phyloP scores from a whole-genome alignment of 2,888 invertebrate species.

The Lepeophtheirus nordmannii region DNA sequence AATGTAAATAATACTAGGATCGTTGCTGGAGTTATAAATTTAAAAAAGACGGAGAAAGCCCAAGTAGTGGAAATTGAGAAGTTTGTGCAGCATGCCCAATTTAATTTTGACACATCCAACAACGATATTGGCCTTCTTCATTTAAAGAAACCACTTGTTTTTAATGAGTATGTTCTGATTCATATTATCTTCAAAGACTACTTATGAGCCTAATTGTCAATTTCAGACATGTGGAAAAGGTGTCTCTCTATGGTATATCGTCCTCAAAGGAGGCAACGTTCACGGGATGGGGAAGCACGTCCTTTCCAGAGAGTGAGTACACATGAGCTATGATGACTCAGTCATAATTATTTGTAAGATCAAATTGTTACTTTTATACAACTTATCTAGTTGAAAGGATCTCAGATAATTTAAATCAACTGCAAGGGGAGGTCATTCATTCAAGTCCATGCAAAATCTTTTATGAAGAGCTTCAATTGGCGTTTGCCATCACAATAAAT shows the following conservation, averaged over 20 bases:
- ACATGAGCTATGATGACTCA: neutral
- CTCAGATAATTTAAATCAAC: neutral
- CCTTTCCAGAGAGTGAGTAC: conserved; percentile 1
- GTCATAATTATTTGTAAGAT: too few species aligned
- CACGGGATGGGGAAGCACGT: neutral
- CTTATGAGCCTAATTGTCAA: neutral
- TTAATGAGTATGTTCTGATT: too few species aligned
- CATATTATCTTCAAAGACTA: too few species aligned
- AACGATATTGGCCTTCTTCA: neutral
- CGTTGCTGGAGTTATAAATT: neutral
- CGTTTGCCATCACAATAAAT: neutral
- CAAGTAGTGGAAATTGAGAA: neutral
- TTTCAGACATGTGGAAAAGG: neutral
- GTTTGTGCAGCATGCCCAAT: neutral
- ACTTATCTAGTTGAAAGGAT: neutral
- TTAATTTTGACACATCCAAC: neutral
- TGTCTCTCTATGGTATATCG: neutral
- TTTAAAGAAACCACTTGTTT: neutral
- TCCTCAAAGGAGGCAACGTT: neutral
- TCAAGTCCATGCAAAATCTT: too few species aligned
- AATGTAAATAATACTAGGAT: neutral
- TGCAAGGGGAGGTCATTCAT: neutral
- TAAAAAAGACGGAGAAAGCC: neutral
- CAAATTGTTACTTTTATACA: neutral
- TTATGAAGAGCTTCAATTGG: neutral